Evolutionary conservation across 2,888 invertebrate genomes (phyloP).

Genomic region (Lutraria lutraria): DNA sequence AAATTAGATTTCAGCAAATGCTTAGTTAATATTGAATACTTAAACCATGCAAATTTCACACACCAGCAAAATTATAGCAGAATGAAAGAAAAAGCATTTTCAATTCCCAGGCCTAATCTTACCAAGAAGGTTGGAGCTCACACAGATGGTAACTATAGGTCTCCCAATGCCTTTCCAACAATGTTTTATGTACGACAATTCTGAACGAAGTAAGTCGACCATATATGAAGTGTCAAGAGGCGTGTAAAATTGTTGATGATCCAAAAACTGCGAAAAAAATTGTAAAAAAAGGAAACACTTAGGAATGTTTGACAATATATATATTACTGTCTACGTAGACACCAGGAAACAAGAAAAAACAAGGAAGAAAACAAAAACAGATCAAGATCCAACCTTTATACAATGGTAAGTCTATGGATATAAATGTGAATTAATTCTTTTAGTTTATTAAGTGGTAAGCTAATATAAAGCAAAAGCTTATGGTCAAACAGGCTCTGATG

Average conservation of each 20-base stretch:
- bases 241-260: slow-evolving; percentile 98
- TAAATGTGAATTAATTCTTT: not conserved
- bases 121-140: slow-evolving; percentile 75
- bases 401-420: not conserved
- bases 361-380: slow-evolving; percentile 22
- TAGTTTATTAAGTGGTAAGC: not conserved
- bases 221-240: slow-evolving; percentile 99
- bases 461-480: not conserved
- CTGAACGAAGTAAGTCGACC: slow-evolving; percentile 98
- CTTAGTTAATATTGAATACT: not conserved
- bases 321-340: not conserved
- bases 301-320: not conserved
- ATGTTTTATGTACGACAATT: slow-evolving; percentile 98
- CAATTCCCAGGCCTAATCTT: slow-evolving; percentile 50
- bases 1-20: too few relatives aligned
- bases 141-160: slow-evolving; percentile 88
- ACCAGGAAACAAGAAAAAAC: slow-evolving; percentile 7
- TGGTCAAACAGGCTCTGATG: not conserved
- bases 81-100: not conserved
- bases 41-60: slow-evolving; percentile 3
- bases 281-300: slow-evolving; percentile 10
- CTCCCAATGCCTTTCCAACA: slow-evolving; percentile 99
- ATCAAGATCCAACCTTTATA: slow-evolving; percentile 7
- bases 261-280: slow-evolving; percentile 92
- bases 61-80: not conserved